phyloP scores from a whole-genome alignment of 2,797 vertebrate genomes.

The Premnoplex brunnescens region DNA sequence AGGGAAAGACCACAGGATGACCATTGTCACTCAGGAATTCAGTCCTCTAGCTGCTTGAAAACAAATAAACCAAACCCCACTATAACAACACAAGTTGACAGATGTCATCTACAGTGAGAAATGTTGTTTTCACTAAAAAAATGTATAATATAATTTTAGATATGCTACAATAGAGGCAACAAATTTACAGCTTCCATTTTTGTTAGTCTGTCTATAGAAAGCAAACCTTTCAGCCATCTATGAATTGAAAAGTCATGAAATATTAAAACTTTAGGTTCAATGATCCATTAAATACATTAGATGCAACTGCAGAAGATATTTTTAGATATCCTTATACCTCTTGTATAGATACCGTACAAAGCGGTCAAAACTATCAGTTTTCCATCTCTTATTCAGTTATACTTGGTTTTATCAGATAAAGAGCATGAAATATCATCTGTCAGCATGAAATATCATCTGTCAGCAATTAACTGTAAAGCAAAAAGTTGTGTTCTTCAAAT shows the following conservation, averaged over 20 bases:
- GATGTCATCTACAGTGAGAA: neutral
- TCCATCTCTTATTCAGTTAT: neutral
- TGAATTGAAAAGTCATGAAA: constrained; percentile 36
- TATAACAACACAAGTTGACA: neutral
- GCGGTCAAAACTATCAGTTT: neutral
- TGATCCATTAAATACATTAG: neutral
- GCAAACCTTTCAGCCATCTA: constrained; percentile 22
- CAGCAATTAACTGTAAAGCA: constrained; percentile 22
- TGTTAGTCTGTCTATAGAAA: neutral
- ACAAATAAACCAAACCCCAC: neutral
- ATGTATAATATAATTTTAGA: neutral
- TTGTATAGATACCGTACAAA: neutral
- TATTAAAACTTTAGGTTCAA: constrained; percentile 34
- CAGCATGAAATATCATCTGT: neutral
- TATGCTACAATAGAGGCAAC: neutral
- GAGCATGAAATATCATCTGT: neutral
- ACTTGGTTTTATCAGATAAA: constrained; percentile 8
- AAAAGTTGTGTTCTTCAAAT: neutral
- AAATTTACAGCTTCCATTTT: neutral
- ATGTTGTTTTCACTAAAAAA: neutral
- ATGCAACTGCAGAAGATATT: neutral
- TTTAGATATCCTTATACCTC: neutral
- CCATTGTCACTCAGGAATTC: neutral
- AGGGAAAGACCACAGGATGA: neutral
- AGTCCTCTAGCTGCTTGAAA: neutral